Evolutionary conservation across 2,113 vertebrate genomes (phyloP).

Genomic region (Sapajus apella): DNA sequence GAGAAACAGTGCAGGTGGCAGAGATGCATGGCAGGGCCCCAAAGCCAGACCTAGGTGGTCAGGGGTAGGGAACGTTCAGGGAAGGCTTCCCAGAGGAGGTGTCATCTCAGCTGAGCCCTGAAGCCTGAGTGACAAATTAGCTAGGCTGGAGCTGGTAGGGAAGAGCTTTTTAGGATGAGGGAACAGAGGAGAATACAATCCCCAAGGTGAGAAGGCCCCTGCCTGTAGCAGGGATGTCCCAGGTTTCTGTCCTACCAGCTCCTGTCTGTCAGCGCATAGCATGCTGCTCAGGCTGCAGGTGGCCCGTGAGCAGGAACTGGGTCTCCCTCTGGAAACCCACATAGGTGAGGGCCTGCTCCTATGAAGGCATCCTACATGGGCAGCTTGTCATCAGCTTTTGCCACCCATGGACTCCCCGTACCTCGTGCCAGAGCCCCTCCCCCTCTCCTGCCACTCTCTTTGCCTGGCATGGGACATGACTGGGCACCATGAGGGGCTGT

Average conservation of each 20-base stretch:
- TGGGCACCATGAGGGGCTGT: neutral
- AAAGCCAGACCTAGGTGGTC: neutral
- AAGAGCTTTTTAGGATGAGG: neutral
- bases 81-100: neutral
- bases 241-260: neutral
- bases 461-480: neutral
- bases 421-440: neutral
- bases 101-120: neutral
- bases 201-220: too few species aligned
- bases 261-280: neutral
- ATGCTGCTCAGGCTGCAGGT: neutral
- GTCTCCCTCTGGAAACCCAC: neutral
- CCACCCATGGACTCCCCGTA: neutral
- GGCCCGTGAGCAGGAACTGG: neutral
- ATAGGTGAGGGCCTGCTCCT: neutral
- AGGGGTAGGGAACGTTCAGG: neutral
- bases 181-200: too few species aligned
- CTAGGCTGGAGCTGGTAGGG: neutral
- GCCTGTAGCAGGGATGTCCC: fast-evolving
- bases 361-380: neutral
- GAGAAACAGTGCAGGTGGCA: neutral
- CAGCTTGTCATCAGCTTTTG: neutral
- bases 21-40: fast-evolving
- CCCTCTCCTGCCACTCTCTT: neutral
- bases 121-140: neutral